Base-by-base conservation (phyloP, 2,888 invertebrate species). In the Acholoe squamosa region DNA sequence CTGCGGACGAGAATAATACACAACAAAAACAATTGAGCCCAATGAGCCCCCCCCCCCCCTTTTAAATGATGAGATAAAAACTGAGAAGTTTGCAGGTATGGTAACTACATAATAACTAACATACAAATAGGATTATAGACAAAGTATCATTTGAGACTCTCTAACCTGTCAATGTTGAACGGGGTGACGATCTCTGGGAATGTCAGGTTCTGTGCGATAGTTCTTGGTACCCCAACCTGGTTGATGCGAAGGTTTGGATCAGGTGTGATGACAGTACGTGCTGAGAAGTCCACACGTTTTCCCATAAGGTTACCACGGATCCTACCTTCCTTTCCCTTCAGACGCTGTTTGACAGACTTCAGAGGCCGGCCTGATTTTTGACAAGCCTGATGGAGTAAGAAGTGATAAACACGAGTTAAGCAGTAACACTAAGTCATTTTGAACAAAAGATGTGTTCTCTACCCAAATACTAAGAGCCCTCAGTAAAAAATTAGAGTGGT, bases 291-390 rank as follows among this genome's bases (percentile, higher is more conserved):
- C 0, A 99, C 99, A 97, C 99, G 98, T 96, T 99, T 99, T 90
- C 99, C 99, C 99, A 99, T 99, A 94, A 99, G 97, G 96, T 99
- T 99, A 94, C 99, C 99, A 96, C 99, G 97, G 94, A 99, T 99
- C 94, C 99, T 97, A 0, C 99, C 99, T 97, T 99, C 99, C 95
- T 99, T 99, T 31, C 99, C 99, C 96, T 99, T 99, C 92, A 97
- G 94, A 84, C 99, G 97, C 3, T 99, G 98, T 96, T 99, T 99
- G 89, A 99, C 97, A 0, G 99, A 99, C 96, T 99, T 99, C 14
- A 99, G 96, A 0, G 99, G 99, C 95, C 99, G 98, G 3, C 99
- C 99, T 0, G 99, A 99, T 96, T 99, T 99, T 96, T 99, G 99
- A 97, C 99, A 98, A 16, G 99, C 99, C 96, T 96, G n/a, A 71